These are phyloP conservation scores for Alosa alosa DNA, from an alignment of 2,113 vertebrate genomes.

Conservation along the genomic window DNA sequence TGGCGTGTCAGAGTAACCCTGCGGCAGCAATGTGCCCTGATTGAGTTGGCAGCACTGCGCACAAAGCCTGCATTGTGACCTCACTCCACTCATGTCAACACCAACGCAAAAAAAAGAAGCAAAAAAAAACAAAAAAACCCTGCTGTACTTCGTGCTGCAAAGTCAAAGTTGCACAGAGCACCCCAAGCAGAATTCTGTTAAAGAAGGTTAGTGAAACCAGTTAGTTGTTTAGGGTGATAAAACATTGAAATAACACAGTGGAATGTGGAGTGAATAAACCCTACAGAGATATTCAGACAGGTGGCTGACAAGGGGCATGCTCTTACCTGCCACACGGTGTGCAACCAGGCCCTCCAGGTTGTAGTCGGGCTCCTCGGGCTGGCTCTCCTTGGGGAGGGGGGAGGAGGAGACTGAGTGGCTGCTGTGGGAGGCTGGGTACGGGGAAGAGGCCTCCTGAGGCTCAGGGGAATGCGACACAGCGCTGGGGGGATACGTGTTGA, in stretches of 20 bases:
- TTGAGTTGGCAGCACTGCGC: conserved; percentile 31
- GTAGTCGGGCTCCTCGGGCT: conserved; percentile 79
- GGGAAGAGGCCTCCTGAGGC: conserved; percentile 44
- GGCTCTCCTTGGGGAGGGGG: conserved; percentile 70
- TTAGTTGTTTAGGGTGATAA: neutral
- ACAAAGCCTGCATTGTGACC: conserved; percentile 56
- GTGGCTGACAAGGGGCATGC: neutral
- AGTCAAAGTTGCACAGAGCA: neutral
- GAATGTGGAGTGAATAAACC: neutral
- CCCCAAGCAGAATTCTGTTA: neutral
- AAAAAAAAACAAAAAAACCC: neutral
- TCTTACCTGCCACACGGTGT: conserved; percentile 93
- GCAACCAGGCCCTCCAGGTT: conserved; percentile 92
- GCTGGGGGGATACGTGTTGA: conserved; percentile 63
- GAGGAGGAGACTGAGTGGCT: conserved; percentile 63
- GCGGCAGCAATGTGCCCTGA: conserved; percentile 24
- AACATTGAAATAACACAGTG: neutral
- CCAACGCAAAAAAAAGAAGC: conserved; percentile 19
- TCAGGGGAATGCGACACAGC: conserved; percentile 54
- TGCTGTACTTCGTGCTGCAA: neutral
- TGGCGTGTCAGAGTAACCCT: neutral
- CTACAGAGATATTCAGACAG: neutral
- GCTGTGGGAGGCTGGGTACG: conserved; percentile 39
- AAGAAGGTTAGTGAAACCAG: neutral
- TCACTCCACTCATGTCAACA: conserved; percentile 36